phyloP scores from a whole-genome alignment of 2,113 vertebrate genomes.

The Campylomormyrus numenius region DNA sequence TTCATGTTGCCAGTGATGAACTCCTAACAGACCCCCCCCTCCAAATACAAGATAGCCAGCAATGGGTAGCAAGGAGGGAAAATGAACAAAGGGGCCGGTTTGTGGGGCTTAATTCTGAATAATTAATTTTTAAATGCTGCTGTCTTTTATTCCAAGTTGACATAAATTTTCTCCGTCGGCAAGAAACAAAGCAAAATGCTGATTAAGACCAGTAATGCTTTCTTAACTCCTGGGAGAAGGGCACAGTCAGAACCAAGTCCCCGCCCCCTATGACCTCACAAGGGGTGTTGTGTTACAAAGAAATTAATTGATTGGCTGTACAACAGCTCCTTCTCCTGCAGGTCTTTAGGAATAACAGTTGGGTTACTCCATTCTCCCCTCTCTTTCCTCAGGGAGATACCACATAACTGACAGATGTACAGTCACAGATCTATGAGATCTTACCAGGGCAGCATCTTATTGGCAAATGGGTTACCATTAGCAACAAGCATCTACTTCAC shows the following conservation, averaged over 20 bases:
- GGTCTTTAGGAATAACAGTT: background rate
- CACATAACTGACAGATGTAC: background rate
- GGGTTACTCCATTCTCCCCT: background rate
- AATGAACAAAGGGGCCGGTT: background rate
- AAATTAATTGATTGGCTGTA: background rate
- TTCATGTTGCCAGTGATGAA: background rate
- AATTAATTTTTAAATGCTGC: background rate
- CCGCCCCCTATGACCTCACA: background rate
- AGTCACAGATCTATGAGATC: background rate
- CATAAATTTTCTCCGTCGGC: background rate
- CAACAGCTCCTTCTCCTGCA: background rate
- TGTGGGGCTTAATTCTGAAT: background rate
- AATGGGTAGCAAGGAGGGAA: background rate
- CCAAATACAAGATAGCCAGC: background rate
- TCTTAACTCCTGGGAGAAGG: background rate
- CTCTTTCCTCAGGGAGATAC: background rate
- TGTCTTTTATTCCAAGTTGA: background rate
- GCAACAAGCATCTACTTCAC: constrained; percentile 13
- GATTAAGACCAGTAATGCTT: background rate
- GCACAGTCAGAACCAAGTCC: background rate
- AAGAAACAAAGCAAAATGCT: constrained; percentile 2
- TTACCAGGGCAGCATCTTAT: background rate
- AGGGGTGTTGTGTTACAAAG: constrained; percentile 5
- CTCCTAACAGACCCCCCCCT: background rate
- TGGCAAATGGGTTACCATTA: constrained; percentile 9